These are phyloP conservation scores for Nymphalis c-album DNA, from an alignment of 2,888 invertebrate genomes.

Conservation along the genomic window DNA sequence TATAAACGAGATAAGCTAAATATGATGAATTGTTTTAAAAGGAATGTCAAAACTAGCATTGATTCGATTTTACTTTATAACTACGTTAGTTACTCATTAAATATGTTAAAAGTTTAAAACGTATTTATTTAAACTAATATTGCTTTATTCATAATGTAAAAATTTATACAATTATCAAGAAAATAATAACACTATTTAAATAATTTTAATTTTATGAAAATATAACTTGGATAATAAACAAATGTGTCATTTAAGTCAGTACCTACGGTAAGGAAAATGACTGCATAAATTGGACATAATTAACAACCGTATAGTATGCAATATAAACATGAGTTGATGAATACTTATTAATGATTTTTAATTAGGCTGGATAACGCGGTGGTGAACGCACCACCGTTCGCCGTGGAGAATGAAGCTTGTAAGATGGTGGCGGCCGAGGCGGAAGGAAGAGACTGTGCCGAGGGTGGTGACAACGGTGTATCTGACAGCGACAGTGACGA, in stretches of 20 bases:
- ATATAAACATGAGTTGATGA: neutral
- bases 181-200: neutral
- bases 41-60: too few species aligned
- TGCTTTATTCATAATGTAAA: too few species aligned
- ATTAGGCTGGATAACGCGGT: constrained; percentile 76
- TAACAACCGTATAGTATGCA: neutral
- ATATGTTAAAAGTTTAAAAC: too few species aligned
- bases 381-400: constrained; percentile 75
- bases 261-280: neutral
- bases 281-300: neutral
- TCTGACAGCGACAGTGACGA: constrained; percentile 84
- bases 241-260: neutral
- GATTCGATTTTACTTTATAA: too few species aligned
- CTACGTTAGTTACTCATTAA: too few species aligned
- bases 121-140: too few species aligned
- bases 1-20: too few species aligned
- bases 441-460: constrained; percentile 61
- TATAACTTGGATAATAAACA: neutral
- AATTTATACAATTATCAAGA: neutral
- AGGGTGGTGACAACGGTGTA: constrained; percentile 62
- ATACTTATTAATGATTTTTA: neutral
- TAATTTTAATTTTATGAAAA: neutral
- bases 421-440: constrained; percentile 54
- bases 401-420: constrained; percentile 62
- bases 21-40: too few species aligned